Percentiles rank a stretch among this genome's conserved stretches.
These are phyloP conservation scores for Ctenopoma kingsleyae DNA, from an alignment of 2,797 vertebrate species.

Conservation along the genomic window DNA sequence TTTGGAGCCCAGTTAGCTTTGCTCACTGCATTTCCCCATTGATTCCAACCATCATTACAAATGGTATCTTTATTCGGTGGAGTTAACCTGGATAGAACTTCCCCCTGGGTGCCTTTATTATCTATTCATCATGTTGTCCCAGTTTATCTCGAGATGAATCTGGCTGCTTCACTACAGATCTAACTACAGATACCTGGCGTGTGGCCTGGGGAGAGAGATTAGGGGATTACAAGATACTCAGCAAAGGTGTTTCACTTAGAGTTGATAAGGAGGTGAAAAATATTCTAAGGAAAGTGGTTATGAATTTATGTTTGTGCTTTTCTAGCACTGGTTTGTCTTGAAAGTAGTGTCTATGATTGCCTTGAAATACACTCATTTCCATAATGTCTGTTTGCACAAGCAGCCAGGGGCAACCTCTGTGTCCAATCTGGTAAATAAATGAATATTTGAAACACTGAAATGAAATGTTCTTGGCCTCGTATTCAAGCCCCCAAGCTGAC, in stretches of 20 bases:
- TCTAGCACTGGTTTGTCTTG: constrained; percentile 34
- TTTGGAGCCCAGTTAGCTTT: constrained; percentile 75
- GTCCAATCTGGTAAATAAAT: constrained; percentile 64
- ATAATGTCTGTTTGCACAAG: constrained; percentile 47
- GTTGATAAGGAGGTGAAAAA: constrained; percentile 54
- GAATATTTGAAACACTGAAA: constrained; percentile 60
- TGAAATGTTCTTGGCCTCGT: constrained; percentile 60
- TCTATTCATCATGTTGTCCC: constrained; percentile 88
- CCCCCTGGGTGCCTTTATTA: constrained; percentile 80
- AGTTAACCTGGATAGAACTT: constrained; percentile 83
- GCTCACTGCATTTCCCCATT: constrained; percentile 62
- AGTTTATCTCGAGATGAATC: constrained; percentile 83
- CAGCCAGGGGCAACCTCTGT: constrained; percentile 44
- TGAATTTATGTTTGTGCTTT: constrained; percentile 33
- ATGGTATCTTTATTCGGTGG: constrained; percentile 76
- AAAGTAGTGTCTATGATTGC: constrained; percentile 20
- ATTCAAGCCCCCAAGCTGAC: constrained; percentile 53
- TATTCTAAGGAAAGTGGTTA: constrained; percentile 37
- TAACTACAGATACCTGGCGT: constrained; percentile 72
- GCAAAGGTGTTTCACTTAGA: constrained; percentile 43
- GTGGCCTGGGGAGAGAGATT: constrained; percentile 69
- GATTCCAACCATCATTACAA: constrained; percentile 76
- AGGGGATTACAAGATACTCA: constrained; percentile 63
- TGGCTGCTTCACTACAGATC: constrained; percentile 69
- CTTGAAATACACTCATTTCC: constrained; percentile 37